phyloP scores from a whole-genome alignment of 2,113 vertebrate genomes.

The Pardalotus punctatus region DNA sequence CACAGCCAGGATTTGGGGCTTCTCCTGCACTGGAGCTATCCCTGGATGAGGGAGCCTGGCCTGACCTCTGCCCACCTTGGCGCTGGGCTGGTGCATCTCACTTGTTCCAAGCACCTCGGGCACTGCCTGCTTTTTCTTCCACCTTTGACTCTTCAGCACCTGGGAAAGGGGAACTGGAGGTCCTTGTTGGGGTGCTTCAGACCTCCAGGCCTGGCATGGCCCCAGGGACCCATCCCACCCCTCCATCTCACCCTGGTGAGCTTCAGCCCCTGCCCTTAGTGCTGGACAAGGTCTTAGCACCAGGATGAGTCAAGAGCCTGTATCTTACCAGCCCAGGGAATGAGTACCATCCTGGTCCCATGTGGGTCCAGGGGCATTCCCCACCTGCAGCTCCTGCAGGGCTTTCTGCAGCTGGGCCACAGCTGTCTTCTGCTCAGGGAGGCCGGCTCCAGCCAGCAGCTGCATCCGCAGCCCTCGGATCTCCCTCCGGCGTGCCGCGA shows the following conservation, averaged over 20 bases:
- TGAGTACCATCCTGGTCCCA: rapidly evolving
- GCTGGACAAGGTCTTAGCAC: not conserved
- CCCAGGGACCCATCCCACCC: not conserved
- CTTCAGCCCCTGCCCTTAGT: not conserved
- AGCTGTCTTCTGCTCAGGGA: not conserved
- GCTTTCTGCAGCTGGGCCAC: constrained; percentile 66
- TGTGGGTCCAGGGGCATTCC: not conserved
- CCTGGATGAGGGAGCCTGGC: not conserved
- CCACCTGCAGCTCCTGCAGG: constrained; percentile 78
- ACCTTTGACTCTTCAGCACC: constrained; percentile 75
- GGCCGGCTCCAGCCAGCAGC: constrained; percentile 58
- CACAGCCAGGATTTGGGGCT: not conserved
- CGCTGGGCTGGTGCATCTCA: not conserved
- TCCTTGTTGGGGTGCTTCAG: not conserved
- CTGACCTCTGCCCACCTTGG: not conserved
- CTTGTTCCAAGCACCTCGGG: not conserved
- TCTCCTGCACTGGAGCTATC: not conserved
- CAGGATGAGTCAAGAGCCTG: not conserved
- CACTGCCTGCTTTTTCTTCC: constrained; percentile 63
- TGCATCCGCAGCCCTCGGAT: constrained; percentile 61
- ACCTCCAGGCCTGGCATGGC: not conserved
- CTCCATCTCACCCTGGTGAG: not conserved
- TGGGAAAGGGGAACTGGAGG: not conserved
- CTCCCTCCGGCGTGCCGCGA: not conserved
- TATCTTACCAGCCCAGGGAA: rapidly evolving